Conservation (phyloP, 2,888 invertebrate genomes). For the Cyclophora punctaria region DNA sequence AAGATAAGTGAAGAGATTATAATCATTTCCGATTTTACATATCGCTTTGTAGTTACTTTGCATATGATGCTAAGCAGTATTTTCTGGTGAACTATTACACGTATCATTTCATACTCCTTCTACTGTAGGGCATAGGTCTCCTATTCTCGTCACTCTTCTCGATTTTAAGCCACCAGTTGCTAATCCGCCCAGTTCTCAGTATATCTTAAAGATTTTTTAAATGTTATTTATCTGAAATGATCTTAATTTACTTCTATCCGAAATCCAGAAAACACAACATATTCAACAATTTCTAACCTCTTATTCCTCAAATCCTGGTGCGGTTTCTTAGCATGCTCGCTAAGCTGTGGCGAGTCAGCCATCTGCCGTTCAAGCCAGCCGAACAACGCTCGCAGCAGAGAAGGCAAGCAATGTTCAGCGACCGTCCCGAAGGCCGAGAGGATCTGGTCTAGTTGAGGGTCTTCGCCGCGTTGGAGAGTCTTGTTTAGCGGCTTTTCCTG, state of each 20-base stretch:
- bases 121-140: no score
- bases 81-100: background rate
- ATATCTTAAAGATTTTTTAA: no score
- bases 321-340: conserved; percentile 70
- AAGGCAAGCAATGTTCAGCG: conserved; percentile 98
- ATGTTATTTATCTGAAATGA: no score
- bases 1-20: no score
- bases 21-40: no score
- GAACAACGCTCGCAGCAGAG: conserved; percentile 91
- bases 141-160: no score
- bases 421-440: conserved; percentile 93
- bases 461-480: conserved; percentile 96
- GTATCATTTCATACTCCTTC: background rate
- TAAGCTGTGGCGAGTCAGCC: conserved; percentile 77
- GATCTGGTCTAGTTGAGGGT: conserved; percentile 94
- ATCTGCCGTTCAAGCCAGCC: conserved; percentile 95
- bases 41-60: no score
- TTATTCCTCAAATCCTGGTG: conserved; percentile 73
- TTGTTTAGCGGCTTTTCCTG: conserved; percentile 96
- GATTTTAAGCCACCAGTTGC: no score
- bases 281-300: conserved; percentile 32
- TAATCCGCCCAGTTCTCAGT: no score
- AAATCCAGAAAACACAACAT: background rate
- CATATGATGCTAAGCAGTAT: background rate
- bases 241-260: no score